These are phyloP conservation scores for Epistrophe grossulariae DNA, from an alignment of 2,888 invertebrate genomes.

Conservation along the genomic window DNA sequence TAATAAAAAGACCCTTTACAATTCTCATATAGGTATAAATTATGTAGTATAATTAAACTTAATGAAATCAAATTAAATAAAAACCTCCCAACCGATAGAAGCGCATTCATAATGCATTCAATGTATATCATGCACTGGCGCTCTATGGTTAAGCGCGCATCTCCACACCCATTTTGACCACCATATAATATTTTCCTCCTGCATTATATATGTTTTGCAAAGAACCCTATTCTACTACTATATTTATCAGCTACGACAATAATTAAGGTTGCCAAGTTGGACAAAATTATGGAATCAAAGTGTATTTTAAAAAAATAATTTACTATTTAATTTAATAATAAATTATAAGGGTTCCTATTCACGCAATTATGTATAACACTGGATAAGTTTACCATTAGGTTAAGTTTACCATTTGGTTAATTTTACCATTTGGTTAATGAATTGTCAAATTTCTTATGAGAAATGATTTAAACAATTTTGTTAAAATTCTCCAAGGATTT, in stretches of 20 bases:
- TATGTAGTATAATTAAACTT: conserved; percentile 56
- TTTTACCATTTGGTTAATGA: too few relatives aligned
- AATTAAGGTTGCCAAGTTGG: not conserved
- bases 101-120: conserved; percentile 21
- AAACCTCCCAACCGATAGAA: conserved; percentile 32
- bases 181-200: not conserved
- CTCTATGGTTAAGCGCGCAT: conserved; percentile 60
- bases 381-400: too few relatives aligned
- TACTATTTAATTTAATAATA: too few relatives aligned
- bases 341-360: too few relatives aligned
- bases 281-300: not conserved
- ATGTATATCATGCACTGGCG: conserved; percentile 18
- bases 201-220: not conserved
- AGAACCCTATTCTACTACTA: not conserved
- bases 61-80: conserved; percentile 72
- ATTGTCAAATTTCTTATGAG: too few relatives aligned
- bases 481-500: too few relatives aligned
- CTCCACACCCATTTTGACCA: conserved; percentile 63
- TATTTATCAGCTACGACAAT: not conserved
- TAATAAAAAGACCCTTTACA: conserved; percentile 52
- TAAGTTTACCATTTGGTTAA: too few relatives aligned
- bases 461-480: too few relatives aligned
- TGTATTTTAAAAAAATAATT: not conserved
- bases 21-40: not conserved
- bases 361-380: too few relatives aligned